phyloP scores from a whole-genome alignment of 2,113 vertebrate genomes.

The Callipepla californica region DNA sequence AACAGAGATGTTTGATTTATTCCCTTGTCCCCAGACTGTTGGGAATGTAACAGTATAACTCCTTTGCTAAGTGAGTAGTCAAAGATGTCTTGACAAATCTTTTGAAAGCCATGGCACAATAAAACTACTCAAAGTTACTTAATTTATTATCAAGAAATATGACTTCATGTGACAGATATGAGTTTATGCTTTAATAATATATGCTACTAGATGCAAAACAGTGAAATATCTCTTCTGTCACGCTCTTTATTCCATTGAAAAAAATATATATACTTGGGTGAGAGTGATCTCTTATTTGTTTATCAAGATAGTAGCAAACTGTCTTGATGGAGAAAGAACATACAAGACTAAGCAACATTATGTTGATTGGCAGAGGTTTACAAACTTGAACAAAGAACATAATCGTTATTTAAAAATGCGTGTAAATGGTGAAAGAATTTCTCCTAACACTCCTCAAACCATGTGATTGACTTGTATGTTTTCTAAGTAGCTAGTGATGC shows the following conservation, averaged over 20 bases:
- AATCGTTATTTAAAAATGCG: not conserved
- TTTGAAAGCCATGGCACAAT: not conserved
- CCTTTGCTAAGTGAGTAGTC: constrained; percentile 26
- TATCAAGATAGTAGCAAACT: not conserved
- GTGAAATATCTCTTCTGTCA: not conserved
- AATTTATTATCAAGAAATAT: constrained; percentile 24
- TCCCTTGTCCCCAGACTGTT: not conserved
- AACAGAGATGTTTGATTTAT: not conserved
- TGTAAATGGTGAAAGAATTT: not conserved
- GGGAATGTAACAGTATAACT: not conserved
- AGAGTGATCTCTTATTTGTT: not conserved
- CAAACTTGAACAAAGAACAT: not conserved
- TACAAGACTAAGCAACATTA: not conserved
- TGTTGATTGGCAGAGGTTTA: not conserved
- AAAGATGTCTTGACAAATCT: constrained; percentile 13
- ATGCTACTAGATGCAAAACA: not conserved
- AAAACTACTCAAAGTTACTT: constrained; percentile 15
- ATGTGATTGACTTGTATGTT: not conserved
- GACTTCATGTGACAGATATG: not conserved
- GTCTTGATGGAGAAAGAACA: not conserved
- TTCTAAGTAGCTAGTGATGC: not conserved
- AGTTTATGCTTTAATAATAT: constrained; percentile 25
- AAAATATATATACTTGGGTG: not conserved
- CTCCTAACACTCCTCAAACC: not conserved
- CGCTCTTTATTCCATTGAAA: not conserved